Evolutionary conservation across 2,113 vertebrate genomes (phyloP).

Genomic region (Lathamus discolor): DNA sequence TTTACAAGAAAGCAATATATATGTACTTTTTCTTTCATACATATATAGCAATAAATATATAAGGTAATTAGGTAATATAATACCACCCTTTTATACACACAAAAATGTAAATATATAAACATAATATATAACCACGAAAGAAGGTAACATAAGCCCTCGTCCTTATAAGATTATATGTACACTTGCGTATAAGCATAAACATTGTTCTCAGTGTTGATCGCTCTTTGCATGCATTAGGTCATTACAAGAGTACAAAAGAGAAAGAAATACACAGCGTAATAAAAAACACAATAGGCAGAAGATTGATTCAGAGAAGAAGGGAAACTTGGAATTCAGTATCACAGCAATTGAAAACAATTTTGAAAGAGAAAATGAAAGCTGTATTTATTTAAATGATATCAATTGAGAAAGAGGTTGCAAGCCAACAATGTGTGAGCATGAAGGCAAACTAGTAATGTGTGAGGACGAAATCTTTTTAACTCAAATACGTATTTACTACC

Average conservation of each 20-base stretch:
- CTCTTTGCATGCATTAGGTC: background rate
- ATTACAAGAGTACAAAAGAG: background rate
- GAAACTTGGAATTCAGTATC: background rate
- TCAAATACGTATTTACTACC: background rate
- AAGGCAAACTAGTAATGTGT: background rate
- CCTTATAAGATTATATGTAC: background rate
- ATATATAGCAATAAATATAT: background rate
- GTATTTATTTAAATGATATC: conserved; percentile 34
- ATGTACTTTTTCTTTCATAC: background rate
- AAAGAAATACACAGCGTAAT: background rate
- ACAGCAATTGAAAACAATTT: conserved; percentile 10
- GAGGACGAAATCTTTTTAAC: background rate
- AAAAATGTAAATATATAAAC: background rate
- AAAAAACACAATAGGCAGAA: background rate
- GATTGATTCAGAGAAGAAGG: background rate
- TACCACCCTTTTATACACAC: background rate
- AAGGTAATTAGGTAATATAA: background rate
- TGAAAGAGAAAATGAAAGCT: conserved; percentile 15
- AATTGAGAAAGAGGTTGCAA: background rate
- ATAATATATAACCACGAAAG: background rate
- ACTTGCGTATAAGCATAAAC: background rate
- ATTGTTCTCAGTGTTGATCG: background rate
- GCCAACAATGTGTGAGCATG: background rate
- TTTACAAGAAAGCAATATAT: background rate
- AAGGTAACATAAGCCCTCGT: background rate